Evolutionary conservation across 1,140 invertebrate genomes (phyloP).

Genomic region (Papilio polytes): DNA sequence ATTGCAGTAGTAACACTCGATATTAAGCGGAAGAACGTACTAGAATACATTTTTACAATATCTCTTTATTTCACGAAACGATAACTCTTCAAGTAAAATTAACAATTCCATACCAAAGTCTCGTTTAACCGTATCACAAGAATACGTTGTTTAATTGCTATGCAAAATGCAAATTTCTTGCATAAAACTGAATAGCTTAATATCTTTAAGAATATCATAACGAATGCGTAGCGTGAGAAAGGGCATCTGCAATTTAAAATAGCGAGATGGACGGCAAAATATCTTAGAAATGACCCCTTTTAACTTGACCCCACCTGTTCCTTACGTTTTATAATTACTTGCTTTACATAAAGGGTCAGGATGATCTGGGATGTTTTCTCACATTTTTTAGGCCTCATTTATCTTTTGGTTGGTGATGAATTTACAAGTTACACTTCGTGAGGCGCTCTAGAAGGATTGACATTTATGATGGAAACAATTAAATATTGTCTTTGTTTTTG

Average conservation of each 20-base stretch:
- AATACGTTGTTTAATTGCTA: conserved; percentile 30
- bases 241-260: conserved; percentile 55
- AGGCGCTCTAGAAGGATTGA: not conserved
- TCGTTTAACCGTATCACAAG: not conserved
- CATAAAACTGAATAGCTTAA: conserved; percentile 28
- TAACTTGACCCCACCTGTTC: conserved; percentile 67
- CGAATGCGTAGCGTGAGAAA: conserved; percentile 51
- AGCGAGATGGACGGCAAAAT: conserved; percentile 19
- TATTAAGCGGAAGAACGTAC: no score
- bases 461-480: not conserved
- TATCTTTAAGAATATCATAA: conserved; percentile 26
- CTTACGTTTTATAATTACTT: conserved; percentile 54
- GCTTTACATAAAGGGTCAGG: conserved; percentile 49
- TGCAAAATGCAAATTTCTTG: conserved; percentile 33
- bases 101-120: not conserved
- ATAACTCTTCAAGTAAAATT: not conserved
- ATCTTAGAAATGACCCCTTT: conserved; percentile 55
- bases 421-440: no score
- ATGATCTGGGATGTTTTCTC: conserved; percentile 53
- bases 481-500: not conserved
- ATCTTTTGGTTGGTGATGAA: not conserved
- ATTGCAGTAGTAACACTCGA: no score
- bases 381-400: conserved; percentile 43
- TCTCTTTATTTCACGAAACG: not conserved
- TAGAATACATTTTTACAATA: not conserved